Percentiles rank a stretch among this genome's conserved stretches.
Conservation (phyloP, 1,140 invertebrate species). For the Pantala flavescens region DNA sequence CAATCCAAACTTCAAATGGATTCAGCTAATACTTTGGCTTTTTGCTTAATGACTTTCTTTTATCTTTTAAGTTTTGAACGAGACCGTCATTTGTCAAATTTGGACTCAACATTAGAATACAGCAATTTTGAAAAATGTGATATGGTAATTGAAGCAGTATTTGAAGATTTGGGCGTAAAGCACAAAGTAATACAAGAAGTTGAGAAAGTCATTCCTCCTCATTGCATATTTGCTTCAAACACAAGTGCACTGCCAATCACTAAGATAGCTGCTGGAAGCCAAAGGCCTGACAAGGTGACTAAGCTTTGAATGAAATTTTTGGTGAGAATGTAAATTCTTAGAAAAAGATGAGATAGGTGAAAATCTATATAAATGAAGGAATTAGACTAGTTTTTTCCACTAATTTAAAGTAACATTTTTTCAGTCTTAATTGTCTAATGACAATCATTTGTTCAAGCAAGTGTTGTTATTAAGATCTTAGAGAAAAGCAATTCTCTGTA, state of each 20-base stretch:
- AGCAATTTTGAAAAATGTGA: constrained; percentile 79
- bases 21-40: background rate
- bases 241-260: constrained; percentile 96
- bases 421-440: too few relatives aligned
- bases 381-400: too few relatives aligned
- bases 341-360: too few relatives aligned
- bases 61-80: constrained; percentile 55
- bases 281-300: constrained; percentile 84
- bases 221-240: constrained; percentile 95
- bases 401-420: too few relatives aligned
- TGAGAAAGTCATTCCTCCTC: constrained; percentile 70
- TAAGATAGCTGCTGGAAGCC: constrained; percentile 86
- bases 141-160: constrained; percentile 97
- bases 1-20: background rate
- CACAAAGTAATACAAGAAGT: constrained; percentile 96
- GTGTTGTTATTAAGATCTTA: too few relatives aligned
- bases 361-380: too few relatives aligned
- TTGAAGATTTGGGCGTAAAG: constrained; percentile 93
- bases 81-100: constrained; percentile 66
- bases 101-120: constrained; percentile 75
- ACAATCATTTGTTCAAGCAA: too few relatives aligned
- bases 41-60: constrained; percentile 22
- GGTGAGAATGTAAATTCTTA: too few relatives aligned
- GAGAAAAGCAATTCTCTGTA: too few relatives aligned
- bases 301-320: constrained; percentile 24